phyloP scores from a whole-genome alignment of 1,140 invertebrate genomes.

The Diorhabda sublineata region DNA sequence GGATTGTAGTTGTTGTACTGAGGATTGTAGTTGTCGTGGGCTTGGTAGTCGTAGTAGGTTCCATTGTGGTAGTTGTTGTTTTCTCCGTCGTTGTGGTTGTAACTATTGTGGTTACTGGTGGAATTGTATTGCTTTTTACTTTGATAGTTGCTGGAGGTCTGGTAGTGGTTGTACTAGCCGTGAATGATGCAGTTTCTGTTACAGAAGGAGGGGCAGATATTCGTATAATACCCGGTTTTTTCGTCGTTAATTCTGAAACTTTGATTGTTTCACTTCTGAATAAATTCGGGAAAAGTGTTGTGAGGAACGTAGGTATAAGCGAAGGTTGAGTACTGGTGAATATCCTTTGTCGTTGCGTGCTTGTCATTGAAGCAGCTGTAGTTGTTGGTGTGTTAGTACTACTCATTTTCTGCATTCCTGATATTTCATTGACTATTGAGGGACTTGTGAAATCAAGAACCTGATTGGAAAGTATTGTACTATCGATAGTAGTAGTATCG shows the following conservation, averaged over 20 bases:
- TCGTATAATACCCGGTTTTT: neutral
- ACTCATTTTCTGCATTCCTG: constrained; percentile 21
- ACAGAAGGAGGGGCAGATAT: constrained; percentile 11
- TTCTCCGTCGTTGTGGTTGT: constrained; percentile 6
- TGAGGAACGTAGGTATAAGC: constrained; percentile 25
- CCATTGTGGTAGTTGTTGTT: constrained; percentile 18
- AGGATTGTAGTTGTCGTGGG: constrained; percentile 6
- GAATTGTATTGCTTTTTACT: neutral
- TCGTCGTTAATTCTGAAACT: neutral
- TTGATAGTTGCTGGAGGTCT: constrained; percentile 11
- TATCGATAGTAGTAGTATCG: neutral
- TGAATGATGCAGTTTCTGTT: constrained; percentile 10
- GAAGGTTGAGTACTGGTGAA: constrained; percentile 6
- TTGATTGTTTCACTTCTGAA: constrained; percentile 16
- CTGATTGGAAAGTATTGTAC: neutral
- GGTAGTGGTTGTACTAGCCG: constrained; percentile 4
- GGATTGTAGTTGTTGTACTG: constrained; percentile 1
- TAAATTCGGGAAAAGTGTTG: constrained; percentile 33
- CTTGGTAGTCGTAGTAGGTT: constrained; percentile 14
- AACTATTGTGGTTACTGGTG: constrained; percentile 9
- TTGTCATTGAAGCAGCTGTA: constrained; percentile 14
- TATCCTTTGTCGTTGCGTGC: too few species aligned
- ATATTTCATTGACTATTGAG: constrained; percentile 4
- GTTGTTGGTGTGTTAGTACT: constrained; percentile 24
- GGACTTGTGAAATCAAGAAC: neutral